Evolutionary conservation across 1,140 invertebrate species (phyloP), one percentile per base, ranked within the genome.

Genomic region (Sminthurinus signatus): DNA sequence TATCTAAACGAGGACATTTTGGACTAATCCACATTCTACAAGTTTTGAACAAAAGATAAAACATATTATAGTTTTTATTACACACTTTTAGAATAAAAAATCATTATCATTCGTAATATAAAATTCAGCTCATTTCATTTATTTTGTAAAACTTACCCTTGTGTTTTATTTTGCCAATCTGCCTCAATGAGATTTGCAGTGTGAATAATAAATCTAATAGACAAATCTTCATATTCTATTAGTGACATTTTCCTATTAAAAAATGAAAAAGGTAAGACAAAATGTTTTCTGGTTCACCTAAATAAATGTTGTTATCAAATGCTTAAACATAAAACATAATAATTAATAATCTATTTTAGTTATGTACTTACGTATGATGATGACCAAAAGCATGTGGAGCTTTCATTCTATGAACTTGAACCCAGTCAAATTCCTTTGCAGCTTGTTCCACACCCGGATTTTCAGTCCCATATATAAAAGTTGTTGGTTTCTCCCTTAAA

Each of bases 131-230:
- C 36, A 39, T 39, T 39, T 39, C 36, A 39, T 39, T 8, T 10
- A 8, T 46, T 46, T 19, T n/a, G 15, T 17, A n/a, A 14, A 46
- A 74, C 63, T 78, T 74, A 89, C 88, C 91, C 92, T 80, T 98
- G 94, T 15, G 92, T 94, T 75, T 92, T 85, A 75, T 96, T 89
- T 71, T 88, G 82, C 94, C 94, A 98, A 78, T 98, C 94, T 62
- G 87, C 84, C 31, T 85, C 79, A 69, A 95, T 88, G 1, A 97
- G 78, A 80, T 98, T 98, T 0, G 93, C 92, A 0, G 94, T 97
- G 2, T 89, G 91, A 23, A 98, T 84, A 3, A 96, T 83, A 44
- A 97, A 84, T 58, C 93, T 79, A 36, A 96, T 76, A 2, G 88
- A 89, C 14, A 83, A 80, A 75, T 94, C 87, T 74, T 84, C 86